Base-by-base conservation (phyloP, 1,140 invertebrate genomes). In the Phocides pigmalion region DNA sequence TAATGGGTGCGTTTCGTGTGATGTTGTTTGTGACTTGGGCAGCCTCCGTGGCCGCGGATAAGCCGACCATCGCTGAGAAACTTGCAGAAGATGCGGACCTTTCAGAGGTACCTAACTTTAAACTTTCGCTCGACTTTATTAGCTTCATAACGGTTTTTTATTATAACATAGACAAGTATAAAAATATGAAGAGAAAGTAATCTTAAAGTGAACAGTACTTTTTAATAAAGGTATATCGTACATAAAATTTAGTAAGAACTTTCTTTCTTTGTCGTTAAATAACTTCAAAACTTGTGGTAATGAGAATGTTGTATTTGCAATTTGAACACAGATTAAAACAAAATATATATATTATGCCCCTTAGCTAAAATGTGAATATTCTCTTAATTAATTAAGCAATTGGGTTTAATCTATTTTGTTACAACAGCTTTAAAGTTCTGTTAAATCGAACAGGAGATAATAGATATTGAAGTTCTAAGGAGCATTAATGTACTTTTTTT, bases 61-160 rank as follows among this genome's bases (percentile, higher is more conserved):
- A 87, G 68, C 74, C 81, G 51, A 90, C 84, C 9, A 79, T 90
- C 20, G 74, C 81, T 4, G 86, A 90, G 53, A 89, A 89, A 83
- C 77, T 90, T 47, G 67, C 59, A 50, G 79, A 83, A 69, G 86
- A 89, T 66, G 75, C 79, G 1, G 88, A 90, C 51, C 75, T 90
- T 14, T 90, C 88, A 3, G 83, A 90, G 85, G 87, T 90, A n/a
- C n/a, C n/a, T n/a, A 83, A 76, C 56, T 70, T 69, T 62, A 56
- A 77, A 78, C 70, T 82, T 81, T 78, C 46, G 49, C 56, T 61
- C 51, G 49, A 72, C 46, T 76, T 81, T 71, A 11, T 42, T 14
- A 16, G 39, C 11, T 54, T 39, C 28, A 20, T 58, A 41, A 62
- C 46, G 50, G 22, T 44, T 15, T 28, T 28, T 28, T 28, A 28